phyloP scores from a whole-genome alignment of 2,797 vertebrate genomes.

The Pristis pectinata region DNA sequence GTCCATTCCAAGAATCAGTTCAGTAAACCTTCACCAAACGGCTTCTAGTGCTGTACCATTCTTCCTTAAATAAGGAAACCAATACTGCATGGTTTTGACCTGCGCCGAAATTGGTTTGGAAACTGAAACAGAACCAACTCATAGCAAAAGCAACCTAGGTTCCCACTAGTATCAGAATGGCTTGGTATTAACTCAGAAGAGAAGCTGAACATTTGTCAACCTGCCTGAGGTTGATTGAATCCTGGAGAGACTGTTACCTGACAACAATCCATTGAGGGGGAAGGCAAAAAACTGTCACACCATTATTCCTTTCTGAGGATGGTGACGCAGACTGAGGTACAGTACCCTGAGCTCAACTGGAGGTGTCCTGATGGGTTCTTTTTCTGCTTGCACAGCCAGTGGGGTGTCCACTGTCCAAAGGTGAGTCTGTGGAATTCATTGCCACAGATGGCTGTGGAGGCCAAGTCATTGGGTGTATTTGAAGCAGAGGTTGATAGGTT shows the following conservation, averaged over 20 bases:
- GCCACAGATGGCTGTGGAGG: no score
- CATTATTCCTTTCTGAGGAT: not conserved
- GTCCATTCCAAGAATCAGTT: no score
- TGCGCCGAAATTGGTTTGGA: not conserved
- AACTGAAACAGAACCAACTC: not conserved
- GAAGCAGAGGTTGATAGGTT: no score
- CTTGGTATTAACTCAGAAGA: no score
- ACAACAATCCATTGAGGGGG: not conserved
- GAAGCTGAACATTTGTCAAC: not conserved
- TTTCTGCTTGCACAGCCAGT: not conserved
- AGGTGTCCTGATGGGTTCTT: not conserved
- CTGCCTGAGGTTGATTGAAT: not conserved
- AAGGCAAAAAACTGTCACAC: not conserved
- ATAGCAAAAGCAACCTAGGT: not conserved
- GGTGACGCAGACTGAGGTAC: not conserved
- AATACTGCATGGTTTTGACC: not conserved
- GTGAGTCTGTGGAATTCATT: no score
- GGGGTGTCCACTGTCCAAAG: not conserved
- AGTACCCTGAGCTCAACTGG: not conserved
- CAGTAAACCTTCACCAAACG: no score
- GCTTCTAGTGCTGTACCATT: no score
- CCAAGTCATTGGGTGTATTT: no score
- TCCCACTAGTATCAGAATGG: not conserved
- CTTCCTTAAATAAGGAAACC: no score
- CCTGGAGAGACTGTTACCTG: not conserved